Evolutionary conservation across 2,797 vertebrate genomes (phyloP).

Genomic region (Ctenopoma multispine): DNA sequence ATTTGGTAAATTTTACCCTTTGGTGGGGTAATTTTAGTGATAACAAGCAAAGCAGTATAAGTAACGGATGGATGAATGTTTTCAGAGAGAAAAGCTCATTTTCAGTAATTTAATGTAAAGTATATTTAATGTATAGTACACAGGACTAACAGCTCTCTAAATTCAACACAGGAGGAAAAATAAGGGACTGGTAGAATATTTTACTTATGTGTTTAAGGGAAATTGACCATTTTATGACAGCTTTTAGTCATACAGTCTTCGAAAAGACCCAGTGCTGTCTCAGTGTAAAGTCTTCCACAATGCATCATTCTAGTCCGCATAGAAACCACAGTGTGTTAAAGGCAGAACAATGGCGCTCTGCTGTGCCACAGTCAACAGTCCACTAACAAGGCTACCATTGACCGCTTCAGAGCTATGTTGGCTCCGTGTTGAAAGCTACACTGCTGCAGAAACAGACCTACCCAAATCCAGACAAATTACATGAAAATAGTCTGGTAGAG

Average conservation of each 20-base stretch:
- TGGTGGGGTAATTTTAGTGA: no score
- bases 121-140: not conserved
- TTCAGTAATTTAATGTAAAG: no score
- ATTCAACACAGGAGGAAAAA: not conserved
- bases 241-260: constrained; percentile 23
- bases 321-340: constrained; percentile 66
- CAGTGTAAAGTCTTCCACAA: constrained; percentile 51
- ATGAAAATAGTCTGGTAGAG: not conserved
- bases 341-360: constrained; percentile 68
- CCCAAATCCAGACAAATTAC: constrained; percentile 3
- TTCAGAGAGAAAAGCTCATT: no score
- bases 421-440: constrained; percentile 16
- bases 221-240: constrained; percentile 27
- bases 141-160: not conserved
- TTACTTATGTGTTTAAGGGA: constrained; percentile 8
- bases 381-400: constrained; percentile 63
- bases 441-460: constrained; percentile 13
- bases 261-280: constrained; percentile 38
- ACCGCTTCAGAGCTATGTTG: constrained; percentile 34
- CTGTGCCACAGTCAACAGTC: constrained; percentile 63
- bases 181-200: not conserved
- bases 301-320: constrained; percentile 55
- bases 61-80: no score
- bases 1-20: no score
- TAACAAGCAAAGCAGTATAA: no score